Percentiles rank a stretch among this genome's conserved stretches.
Evolutionary conservation across 2,888 invertebrate genomes (phyloP).

Genomic region (Pterostichus madidus): DNA sequence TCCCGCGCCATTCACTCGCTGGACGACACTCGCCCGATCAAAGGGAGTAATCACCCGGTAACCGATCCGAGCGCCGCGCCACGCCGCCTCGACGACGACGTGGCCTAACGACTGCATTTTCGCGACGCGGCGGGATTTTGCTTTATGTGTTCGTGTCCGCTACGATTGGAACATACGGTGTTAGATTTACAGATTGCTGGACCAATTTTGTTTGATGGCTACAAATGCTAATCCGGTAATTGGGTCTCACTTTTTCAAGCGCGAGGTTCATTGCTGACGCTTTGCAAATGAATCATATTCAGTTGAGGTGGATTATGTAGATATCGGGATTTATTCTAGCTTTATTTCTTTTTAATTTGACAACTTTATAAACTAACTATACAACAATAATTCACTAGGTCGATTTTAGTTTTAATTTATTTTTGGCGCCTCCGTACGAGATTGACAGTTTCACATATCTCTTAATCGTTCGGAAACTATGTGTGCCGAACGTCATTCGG

Average conservation of each 20-base stretch:
- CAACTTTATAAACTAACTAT: too few relatives aligned
- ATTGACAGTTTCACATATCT: too few relatives aligned
- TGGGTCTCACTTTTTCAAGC: constrained; percentile 26
- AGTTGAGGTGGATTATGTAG: too few relatives aligned
- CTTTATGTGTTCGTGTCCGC: constrained; percentile 9
- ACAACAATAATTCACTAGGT: too few relatives aligned
- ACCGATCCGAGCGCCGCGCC: constrained; percentile 57
- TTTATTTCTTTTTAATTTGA: too few relatives aligned
- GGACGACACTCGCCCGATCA: constrained; percentile 56
- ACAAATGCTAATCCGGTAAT: constrained; percentile 41
- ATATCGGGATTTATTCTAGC: too few relatives aligned
- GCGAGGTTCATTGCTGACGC: neutral
- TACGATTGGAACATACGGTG: constrained; percentile 19
- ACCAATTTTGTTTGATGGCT: constrained; percentile 36
- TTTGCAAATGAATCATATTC: too few relatives aligned
- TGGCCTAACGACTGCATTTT: constrained; percentile 61
- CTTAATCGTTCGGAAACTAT: too few relatives aligned
- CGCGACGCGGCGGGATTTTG: constrained; percentile 19
- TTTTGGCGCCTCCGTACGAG: too few relatives aligned
- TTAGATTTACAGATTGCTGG: constrained; percentile 31
- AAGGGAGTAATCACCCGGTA: constrained; percentile 62
- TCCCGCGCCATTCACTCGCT: constrained; percentile 25
- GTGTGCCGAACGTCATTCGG: too few relatives aligned
- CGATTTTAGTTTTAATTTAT: too few relatives aligned
- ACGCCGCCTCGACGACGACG: constrained; percentile 32